A percentile compares a stretch with the other conserved stretches of the same genome.
Evolutionary conservation across 2,797 vertebrate species (phyloP).

Genomic region (Falco concolor): DNA sequence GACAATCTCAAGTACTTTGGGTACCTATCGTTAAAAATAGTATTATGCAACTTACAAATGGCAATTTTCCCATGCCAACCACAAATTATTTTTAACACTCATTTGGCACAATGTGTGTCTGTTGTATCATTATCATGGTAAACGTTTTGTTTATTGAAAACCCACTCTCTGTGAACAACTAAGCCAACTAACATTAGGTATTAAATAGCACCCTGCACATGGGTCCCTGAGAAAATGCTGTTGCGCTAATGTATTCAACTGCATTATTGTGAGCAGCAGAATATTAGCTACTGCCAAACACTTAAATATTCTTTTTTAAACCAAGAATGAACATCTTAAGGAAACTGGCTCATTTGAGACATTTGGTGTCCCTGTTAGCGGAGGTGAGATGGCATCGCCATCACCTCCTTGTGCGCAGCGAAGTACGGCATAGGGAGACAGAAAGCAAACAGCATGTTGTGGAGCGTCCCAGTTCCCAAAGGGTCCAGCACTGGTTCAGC

Average conservation of each 20-base stretch:
- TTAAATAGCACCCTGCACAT: neutral
- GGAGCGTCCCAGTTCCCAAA: neutral
- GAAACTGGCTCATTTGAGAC: neutral
- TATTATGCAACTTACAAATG: neutral
- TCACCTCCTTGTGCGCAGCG: neutral
- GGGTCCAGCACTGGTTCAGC: neutral
- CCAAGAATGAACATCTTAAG: neutral
- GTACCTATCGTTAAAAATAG: neutral
- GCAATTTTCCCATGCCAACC: neutral
- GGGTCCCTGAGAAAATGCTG: neutral
- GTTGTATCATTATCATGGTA: neutral
- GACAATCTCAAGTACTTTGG: neutral
- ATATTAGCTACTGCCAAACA: neutral
- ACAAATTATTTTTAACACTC: neutral
- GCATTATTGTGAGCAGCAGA: neutral
- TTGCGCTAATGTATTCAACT: neutral
- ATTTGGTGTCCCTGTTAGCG: neutral
- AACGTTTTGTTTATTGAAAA: slow-evolving; percentile 28
- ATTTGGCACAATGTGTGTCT: neutral
- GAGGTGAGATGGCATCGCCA: neutral
- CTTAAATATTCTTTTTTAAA: neutral
- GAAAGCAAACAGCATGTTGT: neutral
- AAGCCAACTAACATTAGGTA: neutral
- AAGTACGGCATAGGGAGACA: fast-evolving
- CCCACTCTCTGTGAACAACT: neutral